phyloP scores from a whole-genome alignment of 2,888 invertebrate genomes.

The Celastrina argiolus region DNA sequence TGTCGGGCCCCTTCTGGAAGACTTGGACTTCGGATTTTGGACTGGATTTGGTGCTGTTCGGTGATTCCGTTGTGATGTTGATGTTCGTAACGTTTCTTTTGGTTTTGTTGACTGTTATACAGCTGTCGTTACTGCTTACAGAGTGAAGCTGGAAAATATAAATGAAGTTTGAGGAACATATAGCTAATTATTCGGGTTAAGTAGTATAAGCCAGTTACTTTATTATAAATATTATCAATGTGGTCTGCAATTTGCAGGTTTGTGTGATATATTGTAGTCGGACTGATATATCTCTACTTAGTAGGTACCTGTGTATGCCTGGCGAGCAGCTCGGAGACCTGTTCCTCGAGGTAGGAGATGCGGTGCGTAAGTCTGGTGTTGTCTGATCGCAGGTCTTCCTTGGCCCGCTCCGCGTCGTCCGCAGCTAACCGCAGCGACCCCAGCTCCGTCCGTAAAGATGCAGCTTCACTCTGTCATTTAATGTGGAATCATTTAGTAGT shows the following conservation, averaged over 20 bases:
- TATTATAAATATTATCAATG: too few relatives aligned
- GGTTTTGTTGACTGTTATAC: conserved; percentile 76
- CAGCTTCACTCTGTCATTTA: conserved; percentile 64
- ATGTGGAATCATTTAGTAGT: not conserved
- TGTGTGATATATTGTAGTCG: too few relatives aligned
- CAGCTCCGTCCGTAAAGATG: conserved; percentile 77
- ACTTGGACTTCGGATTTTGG: conserved; percentile 79
- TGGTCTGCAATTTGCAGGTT: too few relatives aligned
- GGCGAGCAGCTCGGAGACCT: conserved; percentile 81
- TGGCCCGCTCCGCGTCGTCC: conserved; percentile 80
- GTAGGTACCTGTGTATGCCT: conserved; percentile 63
- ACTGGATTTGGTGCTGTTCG: conserved; percentile 48
- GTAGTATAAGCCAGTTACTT: too few relatives aligned
- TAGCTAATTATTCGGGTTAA: too few relatives aligned
- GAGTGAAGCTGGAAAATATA: conserved; percentile 52
- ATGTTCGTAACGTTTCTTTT: conserved; percentile 84
- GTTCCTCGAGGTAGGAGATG: conserved; percentile 93
- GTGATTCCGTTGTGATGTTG: conserved; percentile 80
- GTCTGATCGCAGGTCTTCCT: conserved; percentile 83
- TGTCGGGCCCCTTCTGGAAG: conserved; percentile 88
- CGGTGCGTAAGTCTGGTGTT: conserved; percentile 91
- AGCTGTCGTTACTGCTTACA: conserved; percentile 60
- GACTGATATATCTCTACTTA: too few relatives aligned
- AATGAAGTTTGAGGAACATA: not conserved
- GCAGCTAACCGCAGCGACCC: conserved; percentile 78